These are phyloP conservation scores for Sceloporus tristichus DNA, from an alignment of 2,113 vertebrate genomes.

Conservation along the genomic window DNA sequence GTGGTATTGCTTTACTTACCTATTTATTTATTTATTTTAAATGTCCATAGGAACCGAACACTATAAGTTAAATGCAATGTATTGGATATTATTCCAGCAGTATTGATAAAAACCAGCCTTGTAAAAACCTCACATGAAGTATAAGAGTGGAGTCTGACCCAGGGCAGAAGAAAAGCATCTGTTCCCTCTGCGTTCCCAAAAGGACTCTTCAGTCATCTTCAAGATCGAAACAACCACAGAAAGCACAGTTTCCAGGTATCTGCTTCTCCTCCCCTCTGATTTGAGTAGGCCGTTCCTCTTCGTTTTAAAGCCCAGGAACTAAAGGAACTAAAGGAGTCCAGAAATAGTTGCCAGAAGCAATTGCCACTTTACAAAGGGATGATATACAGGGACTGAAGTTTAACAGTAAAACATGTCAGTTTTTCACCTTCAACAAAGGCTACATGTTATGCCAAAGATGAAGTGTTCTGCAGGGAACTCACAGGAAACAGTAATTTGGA, in stretches of 20 bases:
- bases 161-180: neutral
- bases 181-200: neutral
- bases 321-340: neutral
- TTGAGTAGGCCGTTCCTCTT: neutral
- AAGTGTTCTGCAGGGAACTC: neutral
- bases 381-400: slow-evolving; percentile 16
- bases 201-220: neutral
- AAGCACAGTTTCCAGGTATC: neutral
- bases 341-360: slow-evolving; percentile 1
- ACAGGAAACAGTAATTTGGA: neutral
- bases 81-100: neutral
- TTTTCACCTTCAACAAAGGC: neutral
- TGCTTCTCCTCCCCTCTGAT: neutral
- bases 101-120: neutral
- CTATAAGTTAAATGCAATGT: neutral
- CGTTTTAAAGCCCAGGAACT: neutral
- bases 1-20: neutral
- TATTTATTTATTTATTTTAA: neutral
- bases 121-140: slow-evolving; percentile 1
- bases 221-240: neutral
- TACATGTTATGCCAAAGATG: neutral
- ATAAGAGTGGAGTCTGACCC: neutral
- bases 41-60: neutral
- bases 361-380: neutral
- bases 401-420: neutral